Percentiles rank a stretch among this genome's conserved stretches.
These are phyloP conservation scores for Glomeris maerens DNA, from an alignment of 1,140 invertebrate species.

Conservation along the genomic window DNA sequence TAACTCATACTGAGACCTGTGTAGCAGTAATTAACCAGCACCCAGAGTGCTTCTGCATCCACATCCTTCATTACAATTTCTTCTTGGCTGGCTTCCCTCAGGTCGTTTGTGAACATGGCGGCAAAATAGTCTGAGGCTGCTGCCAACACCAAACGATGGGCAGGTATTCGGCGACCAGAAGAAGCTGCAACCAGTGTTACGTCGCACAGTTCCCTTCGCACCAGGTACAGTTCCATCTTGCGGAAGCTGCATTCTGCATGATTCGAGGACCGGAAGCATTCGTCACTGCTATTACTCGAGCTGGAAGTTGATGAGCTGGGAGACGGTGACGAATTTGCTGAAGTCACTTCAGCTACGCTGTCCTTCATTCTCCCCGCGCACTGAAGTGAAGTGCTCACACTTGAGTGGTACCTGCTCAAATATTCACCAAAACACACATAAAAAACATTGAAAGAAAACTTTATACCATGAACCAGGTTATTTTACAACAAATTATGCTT, in stretches of 20 bases:
- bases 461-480: no score
- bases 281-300: slow-evolving; percentile 34
- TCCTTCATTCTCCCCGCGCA: no score
- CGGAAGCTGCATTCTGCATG: slow-evolving; percentile 64
- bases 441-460: no score
- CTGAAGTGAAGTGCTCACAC: no score
- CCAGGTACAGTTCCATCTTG: slow-evolving; percentile 64
- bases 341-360: no score
- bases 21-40: slow-evolving; percentile 76
- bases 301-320: no score
- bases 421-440: no score
- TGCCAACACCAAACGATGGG: slow-evolving; percentile 61
- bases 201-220: slow-evolving; percentile 62
- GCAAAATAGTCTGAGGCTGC: slow-evolving; percentile 87
- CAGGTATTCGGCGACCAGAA: slow-evolving; percentile 43
- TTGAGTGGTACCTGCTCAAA: no score
- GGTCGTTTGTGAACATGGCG: slow-evolving; percentile 80
- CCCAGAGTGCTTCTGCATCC: slow-evolving; percentile 64
- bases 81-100: slow-evolving; percentile 65
- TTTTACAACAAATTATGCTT: no score
- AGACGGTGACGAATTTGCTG: no score
- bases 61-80: slow-evolving; percentile 72
- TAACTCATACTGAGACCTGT: slow-evolving; percentile 47
- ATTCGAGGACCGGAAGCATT: slow-evolving; percentile 58
- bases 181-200: slow-evolving; percentile 53